Evolutionary conservation across 2,797 vertebrate species (phyloP).

Genomic region (Lepus oiostolus): DNA sequence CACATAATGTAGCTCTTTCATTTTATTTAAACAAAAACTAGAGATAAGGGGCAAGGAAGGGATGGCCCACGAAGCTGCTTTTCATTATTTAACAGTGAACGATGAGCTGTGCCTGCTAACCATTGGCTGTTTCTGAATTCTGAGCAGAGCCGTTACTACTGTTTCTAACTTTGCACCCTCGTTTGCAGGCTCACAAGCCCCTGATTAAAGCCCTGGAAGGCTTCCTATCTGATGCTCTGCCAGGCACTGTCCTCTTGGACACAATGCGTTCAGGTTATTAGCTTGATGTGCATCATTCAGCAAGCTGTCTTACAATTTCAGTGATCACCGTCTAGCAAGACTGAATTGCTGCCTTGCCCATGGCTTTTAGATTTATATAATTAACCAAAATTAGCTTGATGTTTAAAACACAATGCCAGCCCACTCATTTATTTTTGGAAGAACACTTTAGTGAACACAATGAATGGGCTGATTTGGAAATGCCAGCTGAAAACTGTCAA

Average conservation of each 20-base stretch:
- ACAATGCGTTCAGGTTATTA: constrained; percentile 65
- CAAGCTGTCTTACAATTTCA: constrained; percentile 75
- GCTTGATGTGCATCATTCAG: constrained; percentile 69
- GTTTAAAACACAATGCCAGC: constrained; percentile 86
- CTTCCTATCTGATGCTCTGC: constrained; percentile 64
- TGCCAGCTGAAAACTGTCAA: constrained; percentile 77
- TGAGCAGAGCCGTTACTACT: constrained; percentile 65
- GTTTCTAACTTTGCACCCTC: constrained; percentile 74
- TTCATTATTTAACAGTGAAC: constrained; percentile 44
- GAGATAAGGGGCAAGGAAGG: constrained; percentile 53
- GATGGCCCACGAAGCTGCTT: neutral
- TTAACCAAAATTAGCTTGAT: constrained; percentile 85
- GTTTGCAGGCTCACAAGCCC: constrained; percentile 65
- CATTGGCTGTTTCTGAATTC: constrained; percentile 36
- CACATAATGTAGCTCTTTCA: constrained; percentile 60
- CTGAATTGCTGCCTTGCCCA: constrained; percentile 79
- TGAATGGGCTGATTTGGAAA: constrained; percentile 82
- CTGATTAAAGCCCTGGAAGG: constrained; percentile 72
- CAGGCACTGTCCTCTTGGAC: constrained; percentile 67
- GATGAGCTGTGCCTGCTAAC: constrained; percentile 32
- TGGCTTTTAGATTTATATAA: constrained; percentile 83
- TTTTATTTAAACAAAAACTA: constrained; percentile 68
- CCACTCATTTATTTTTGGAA: constrained; percentile 88
- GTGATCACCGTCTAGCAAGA: constrained; percentile 78
- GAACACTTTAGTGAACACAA: constrained; percentile 77